Conservation (phyloP, 2,113 vertebrate species). For the Cyanoliseus patagonus region DNA sequence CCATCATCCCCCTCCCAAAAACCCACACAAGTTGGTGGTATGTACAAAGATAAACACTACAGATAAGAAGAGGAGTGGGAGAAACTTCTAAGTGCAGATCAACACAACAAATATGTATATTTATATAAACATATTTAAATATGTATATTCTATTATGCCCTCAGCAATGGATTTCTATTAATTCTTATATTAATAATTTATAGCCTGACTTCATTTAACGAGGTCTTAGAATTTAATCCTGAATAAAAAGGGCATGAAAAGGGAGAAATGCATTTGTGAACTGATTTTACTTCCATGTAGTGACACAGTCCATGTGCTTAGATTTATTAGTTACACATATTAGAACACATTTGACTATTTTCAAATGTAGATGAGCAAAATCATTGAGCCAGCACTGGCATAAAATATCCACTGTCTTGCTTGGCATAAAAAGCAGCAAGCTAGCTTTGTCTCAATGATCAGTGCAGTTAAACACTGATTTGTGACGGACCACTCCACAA, state of each 20-base stretch:
- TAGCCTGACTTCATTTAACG: constrained; percentile 27
- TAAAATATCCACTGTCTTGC: constrained; percentile 13
- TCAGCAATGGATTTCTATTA: constrained; percentile 44
- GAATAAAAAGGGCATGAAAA: background rate
- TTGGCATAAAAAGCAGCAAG: background rate
- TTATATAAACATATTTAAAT: background rate
- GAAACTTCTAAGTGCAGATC: constrained; percentile 9
- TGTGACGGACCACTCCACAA: background rate
- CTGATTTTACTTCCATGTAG: constrained; percentile 30
- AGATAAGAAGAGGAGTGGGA: background rate
- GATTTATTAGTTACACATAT: constrained; percentile 18
- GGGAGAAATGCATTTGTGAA: background rate
- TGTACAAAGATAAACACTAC: background rate
- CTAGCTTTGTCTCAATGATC: background rate
- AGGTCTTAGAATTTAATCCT: constrained; percentile 39
- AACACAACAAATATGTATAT: background rate
- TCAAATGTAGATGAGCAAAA: constrained; percentile 7
- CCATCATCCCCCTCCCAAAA: background rate
- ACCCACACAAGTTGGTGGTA: background rate
- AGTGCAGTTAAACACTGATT: background rate
- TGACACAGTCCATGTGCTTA: background rate
- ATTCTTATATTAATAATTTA: constrained; percentile 70
- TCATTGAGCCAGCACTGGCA: background rate
- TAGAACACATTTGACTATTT: constrained; percentile 29
- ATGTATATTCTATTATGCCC: background rate